phyloP scores from a whole-genome alignment of 2,888 invertebrate species.

The Callimorpha dominula region DNA sequence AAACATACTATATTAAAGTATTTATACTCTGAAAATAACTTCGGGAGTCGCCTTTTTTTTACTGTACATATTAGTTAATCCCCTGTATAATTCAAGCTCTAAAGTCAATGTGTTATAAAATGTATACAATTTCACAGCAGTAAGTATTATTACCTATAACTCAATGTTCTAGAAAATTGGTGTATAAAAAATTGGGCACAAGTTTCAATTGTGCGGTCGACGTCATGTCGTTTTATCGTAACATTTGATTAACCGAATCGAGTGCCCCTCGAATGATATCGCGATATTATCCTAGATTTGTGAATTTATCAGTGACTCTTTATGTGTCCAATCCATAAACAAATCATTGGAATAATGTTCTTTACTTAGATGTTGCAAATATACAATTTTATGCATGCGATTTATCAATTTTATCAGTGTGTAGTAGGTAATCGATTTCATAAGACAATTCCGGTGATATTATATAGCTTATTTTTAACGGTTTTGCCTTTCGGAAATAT shows the following conservation, averaged over 20 bases:
- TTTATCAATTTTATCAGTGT: slow-evolving; percentile 21
- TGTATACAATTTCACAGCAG: background rate
- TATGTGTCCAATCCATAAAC: slow-evolving; percentile 26
- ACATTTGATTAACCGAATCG: slow-evolving; percentile 58
- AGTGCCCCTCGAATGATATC: slow-evolving; percentile 63
- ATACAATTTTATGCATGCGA: slow-evolving; percentile 13
- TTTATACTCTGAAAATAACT: background rate
- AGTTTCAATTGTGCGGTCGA: slow-evolving; percentile 12
- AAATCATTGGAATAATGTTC: slow-evolving; percentile 18
- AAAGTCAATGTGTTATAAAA: background rate
- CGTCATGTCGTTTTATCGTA: slow-evolving; percentile 45
- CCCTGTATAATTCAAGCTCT: background rate
- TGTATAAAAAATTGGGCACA: slow-evolving; percentile 25
- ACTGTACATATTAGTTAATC: background rate
- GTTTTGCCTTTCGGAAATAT: slow-evolving; percentile 28
- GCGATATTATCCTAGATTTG: slow-evolving; percentile 59
- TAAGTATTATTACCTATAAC: background rate
- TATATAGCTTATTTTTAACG: slow-evolving; percentile 40
- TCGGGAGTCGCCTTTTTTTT: background rate
- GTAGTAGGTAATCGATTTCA: slow-evolving; percentile 20
- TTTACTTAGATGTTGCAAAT: slow-evolving; percentile 6
- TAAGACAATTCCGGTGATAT: slow-evolving; percentile 43
- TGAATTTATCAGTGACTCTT: slow-evolving; percentile 55
- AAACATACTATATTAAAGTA: background rate
- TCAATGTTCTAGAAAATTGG: slow-evolving; percentile 4